Evolutionary conservation across 35 echinoderm and acorn worm species (phyloP), one percentile per base, ranked within the genome.

Genomic region (Stichopus chloronotus): DNA sequence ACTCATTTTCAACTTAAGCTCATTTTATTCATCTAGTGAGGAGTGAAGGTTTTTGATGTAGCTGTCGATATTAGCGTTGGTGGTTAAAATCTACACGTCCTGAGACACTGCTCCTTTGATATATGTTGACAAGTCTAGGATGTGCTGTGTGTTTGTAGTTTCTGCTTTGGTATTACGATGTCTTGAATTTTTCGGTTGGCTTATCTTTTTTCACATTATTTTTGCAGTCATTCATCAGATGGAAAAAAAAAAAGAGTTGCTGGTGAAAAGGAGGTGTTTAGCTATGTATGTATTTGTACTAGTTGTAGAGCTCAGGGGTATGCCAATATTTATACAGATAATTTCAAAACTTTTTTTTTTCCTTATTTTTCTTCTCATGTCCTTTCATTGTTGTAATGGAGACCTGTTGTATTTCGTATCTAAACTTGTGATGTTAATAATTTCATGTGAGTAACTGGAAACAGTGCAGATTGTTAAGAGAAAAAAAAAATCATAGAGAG

Each of bases 391-490:
- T 85, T 85, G 30, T 43, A 85, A 85, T 85, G 82, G 82, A 85
- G 82, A 85, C 82, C 56, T 85, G 23, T 85, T 56, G 55, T 58
- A 58, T 85, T 58, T 85, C 57, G 22, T 63, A 71, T 89, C 58
- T 89, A 61, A 89, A 74, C 52, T 89, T 63, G 87, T 89, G 87
- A 89, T 63, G 59, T 89, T 53, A 89, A 89, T 71, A 74, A 52
- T 54, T 88, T 80, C 52, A 57, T 89, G 87, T 71, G 56, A 87
- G 53, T 77, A 63, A 71, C 59, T 95, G 81, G 87, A 93, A 92
- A 87, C 78, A 76, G 63, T 82, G 52, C 52, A 78, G 59, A 90
- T 90, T 91, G 82, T 93, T 93, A 72, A 85, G 91, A 30, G 92
- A 95, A 82, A 84, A 57, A 84, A 57, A 92, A 86, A 80, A 55